A percentile compares a stretch with the other conserved stretches of the same genome.
Conservation (phyloP, 2,888 invertebrate species). For the Sabellastarte sp. region DNA sequence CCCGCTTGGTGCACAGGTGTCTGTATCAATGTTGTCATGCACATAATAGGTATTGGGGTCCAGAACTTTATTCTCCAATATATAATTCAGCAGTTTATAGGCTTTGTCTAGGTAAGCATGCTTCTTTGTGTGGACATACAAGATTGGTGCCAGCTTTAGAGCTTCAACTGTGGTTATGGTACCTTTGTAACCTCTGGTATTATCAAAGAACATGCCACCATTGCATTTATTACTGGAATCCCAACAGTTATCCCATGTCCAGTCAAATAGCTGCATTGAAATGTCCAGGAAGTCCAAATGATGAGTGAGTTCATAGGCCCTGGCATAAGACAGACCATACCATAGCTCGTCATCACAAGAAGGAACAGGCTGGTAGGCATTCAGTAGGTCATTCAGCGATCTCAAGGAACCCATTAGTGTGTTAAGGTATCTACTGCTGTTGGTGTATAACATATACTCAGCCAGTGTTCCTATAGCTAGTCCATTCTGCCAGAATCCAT, state of each 20-base stretch:
- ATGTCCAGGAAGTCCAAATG: background rate
- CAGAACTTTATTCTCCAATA: slow-evolving; percentile 31
- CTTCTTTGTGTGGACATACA: slow-evolving; percentile 26
- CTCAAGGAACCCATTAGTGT: slow-evolving; percentile 28
- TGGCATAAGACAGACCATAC: slow-evolving; percentile 19
- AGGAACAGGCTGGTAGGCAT: slow-evolving; percentile 1
- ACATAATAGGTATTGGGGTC: slow-evolving; percentile 19
- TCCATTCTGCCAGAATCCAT: slow-evolving; percentile 8
- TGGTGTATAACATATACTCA: background rate
- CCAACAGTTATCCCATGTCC: slow-evolving; percentile 1
- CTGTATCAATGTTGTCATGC: background rate
- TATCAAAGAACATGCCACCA: slow-evolving; percentile 32
- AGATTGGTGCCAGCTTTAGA: slow-evolving; percentile 29
- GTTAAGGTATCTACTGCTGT: background rate
- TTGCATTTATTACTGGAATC: slow-evolving; percentile 19
- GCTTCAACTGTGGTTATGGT: slow-evolving; percentile 16
- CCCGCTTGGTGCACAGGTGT: background rate
- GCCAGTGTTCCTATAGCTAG: background rate
- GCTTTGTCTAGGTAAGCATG: slow-evolving; percentile 22
- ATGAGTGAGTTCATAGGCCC: background rate
- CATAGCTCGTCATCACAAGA: slow-evolving; percentile 6
- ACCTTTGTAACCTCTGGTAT: background rate
- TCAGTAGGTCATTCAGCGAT: slow-evolving; percentile 18
- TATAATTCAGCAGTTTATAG: slow-evolving; percentile 26
- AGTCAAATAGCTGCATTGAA: background rate